These are phyloP conservation scores for Hoplodrina blanda DNA, from an alignment of 2,888 invertebrate species.

Conservation along the genomic window DNA sequence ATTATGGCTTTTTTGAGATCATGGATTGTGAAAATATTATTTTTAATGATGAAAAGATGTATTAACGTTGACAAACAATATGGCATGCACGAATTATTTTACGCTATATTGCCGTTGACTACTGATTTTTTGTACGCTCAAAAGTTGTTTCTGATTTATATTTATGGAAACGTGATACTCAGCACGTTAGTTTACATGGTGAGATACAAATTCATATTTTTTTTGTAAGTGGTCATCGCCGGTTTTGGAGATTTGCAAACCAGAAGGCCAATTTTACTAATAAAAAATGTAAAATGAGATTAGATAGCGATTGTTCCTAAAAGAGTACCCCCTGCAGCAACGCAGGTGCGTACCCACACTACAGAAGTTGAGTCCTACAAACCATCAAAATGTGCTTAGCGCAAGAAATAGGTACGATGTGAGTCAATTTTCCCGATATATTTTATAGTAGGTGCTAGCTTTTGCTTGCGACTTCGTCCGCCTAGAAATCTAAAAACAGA, in stretches of 20 bases:
- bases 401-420: too few species aligned
- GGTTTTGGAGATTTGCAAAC: not conserved
- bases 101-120: conserved; percentile 75
- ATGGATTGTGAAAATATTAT: conserved; percentile 73
- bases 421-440: too few species aligned
- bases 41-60: conserved; percentile 69
- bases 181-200: conserved; percentile 62
- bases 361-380: too few species aligned
- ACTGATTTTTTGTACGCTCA: conserved; percentile 77
- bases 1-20: conserved; percentile 73
- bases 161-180: conserved; percentile 74
- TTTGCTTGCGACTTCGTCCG: too few species aligned
- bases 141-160: conserved; percentile 74
- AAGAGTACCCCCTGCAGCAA: too few species aligned
- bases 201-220: conserved; percentile 24
- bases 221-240: not conserved
- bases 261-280: not conserved
- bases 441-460: too few species aligned
- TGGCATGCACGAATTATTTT: conserved; percentile 74
- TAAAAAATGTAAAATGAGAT: too few species aligned
- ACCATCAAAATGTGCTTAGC: too few species aligned
- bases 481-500: too few species aligned
- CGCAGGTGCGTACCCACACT: too few species aligned
- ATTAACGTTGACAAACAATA: conserved; percentile 65
- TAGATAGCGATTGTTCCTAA: too few species aligned